Evolutionary conservation across 2,797 vertebrate genomes (phyloP), one percentile per base, ranked within the genome.

Genomic region (Sarcophilus harrisii): DNA sequence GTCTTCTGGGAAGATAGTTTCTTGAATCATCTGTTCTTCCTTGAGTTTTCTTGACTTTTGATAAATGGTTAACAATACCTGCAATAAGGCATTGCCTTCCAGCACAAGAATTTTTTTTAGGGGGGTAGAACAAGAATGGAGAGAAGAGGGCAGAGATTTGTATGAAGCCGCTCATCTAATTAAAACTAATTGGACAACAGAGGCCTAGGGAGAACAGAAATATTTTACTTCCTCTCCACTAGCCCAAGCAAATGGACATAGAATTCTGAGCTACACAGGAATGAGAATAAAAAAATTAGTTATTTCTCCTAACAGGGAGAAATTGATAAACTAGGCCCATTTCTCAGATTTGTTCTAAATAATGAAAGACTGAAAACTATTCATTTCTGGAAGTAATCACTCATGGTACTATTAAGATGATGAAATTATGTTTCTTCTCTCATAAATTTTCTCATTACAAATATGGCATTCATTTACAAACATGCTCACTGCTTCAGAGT

Each of bases 1-100:
- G 66, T 28, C 38, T 55, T 2, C 3, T 2, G 54, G n/a, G 24
- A 24, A 29, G n/a, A 91, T 9, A 0, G 0, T 16, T 0, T 2
- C 0, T 8, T 45, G 66, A 57, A 57, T 60, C 93, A 87, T 91
- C 91, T 58, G 57, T 16, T 30, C 91, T 49, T 52, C 12, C 16
- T 28, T 24, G 87, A 12, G 24, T 12, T 0, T n/a, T 6, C 30
- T 16, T 11, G 55, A n/a, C 90, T 3, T 89, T 52, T 57, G 73
- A 81, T 2, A 58, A 45, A 57, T 57, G 58, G 45, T n/a, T 13
- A 8, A 27, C 52, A 18, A 60, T 91, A 49, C 12, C 49, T 21
- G 16, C 54, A 9, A 58, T 0, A 0, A 1, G 4, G 55, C 21
- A 49, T 12, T 27, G 73, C 55, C 60, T 27, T 0, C 52, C 89